Conservation (phyloP, 2,888 invertebrate species). For the Amblyjoppa fuscipennis region DNA sequence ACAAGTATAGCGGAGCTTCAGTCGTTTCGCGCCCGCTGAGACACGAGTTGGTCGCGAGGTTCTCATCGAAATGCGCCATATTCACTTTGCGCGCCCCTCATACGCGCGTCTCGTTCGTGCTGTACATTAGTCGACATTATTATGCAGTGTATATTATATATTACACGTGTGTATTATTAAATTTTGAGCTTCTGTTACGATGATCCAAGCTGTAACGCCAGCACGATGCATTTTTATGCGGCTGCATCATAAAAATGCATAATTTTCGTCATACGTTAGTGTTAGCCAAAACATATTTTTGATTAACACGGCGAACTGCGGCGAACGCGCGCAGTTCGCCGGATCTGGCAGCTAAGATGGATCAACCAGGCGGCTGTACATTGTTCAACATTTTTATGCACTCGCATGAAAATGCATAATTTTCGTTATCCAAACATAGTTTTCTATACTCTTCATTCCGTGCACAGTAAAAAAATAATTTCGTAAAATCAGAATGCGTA, state of each 20-base stretch:
- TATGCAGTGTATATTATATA: background rate
- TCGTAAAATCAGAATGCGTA: too few relatives aligned
- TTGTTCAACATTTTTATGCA: too few relatives aligned
- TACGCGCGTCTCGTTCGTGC: constrained; percentile 2
- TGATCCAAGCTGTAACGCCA: background rate
- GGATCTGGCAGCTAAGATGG: too few relatives aligned
- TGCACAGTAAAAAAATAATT: too few relatives aligned
- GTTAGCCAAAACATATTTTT: too few relatives aligned
- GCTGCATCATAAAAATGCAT: too few relatives aligned
- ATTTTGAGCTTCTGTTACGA: background rate
- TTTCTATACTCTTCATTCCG: too few relatives aligned
- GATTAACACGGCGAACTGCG: too few relatives aligned
- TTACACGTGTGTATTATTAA: background rate
- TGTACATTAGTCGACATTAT: background rate
- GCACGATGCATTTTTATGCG: background rate
- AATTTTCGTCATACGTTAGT: background rate
- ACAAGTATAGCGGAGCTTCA: constrained; percentile 77
- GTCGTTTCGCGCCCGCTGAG: constrained; percentile 70
- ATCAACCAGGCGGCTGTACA: too few relatives aligned
- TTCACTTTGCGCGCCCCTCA: constrained; percentile 14
- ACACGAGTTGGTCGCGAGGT: constrained; percentile 22
- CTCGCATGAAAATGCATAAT: too few relatives aligned
- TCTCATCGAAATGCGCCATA: background rate
- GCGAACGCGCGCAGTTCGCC: too few relatives aligned
- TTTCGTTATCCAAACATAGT: too few relatives aligned